These are phyloP conservation scores for Syngnathoides biaculeatus DNA, from an alignment of 2,113 vertebrate species.

Conservation along the genomic window DNA sequence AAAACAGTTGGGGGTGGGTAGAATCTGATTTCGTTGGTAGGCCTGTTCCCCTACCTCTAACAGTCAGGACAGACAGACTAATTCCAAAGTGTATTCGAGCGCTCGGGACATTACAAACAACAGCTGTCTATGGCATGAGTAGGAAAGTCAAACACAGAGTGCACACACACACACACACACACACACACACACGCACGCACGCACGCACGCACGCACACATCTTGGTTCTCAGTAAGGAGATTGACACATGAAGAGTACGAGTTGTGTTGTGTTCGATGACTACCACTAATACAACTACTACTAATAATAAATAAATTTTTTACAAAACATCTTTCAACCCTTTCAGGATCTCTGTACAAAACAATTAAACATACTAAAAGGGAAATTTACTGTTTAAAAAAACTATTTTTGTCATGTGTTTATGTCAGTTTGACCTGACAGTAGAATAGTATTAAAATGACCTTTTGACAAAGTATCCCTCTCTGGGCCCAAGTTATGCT, in stretches of 20 bases:
- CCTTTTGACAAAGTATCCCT: too few species aligned
- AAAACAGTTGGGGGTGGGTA: conserved; percentile 41
- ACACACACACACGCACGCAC: not conserved
- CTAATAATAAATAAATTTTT: too few species aligned
- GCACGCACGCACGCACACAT: not conserved
- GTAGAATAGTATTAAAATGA: too few species aligned
- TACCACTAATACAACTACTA: too few species aligned
- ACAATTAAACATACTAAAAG: too few species aligned
- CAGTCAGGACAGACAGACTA: conserved; percentile 46
- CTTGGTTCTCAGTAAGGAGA: conserved; percentile 48
- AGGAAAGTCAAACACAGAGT: conserved; percentile 53
- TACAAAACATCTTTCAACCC: too few species aligned
- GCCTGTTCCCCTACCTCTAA: conserved; percentile 8
- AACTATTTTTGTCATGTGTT: too few species aligned
- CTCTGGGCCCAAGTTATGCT: too few species aligned
- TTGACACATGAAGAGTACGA: not conserved
- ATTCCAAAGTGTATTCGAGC: conserved; percentile 60
- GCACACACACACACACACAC: not conserved
- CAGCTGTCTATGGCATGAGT: conserved; percentile 64
- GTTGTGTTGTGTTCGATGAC: not conserved
- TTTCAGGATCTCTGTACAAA: too few species aligned
- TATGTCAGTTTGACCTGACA: too few species aligned
- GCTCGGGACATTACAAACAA: conserved; percentile 58
- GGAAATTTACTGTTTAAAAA: too few species aligned
- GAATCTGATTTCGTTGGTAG: conserved; percentile 2